Evolutionary conservation across 1,140 invertebrate species (phyloP).

Genomic region (Portunus trituberculatus): DNA sequence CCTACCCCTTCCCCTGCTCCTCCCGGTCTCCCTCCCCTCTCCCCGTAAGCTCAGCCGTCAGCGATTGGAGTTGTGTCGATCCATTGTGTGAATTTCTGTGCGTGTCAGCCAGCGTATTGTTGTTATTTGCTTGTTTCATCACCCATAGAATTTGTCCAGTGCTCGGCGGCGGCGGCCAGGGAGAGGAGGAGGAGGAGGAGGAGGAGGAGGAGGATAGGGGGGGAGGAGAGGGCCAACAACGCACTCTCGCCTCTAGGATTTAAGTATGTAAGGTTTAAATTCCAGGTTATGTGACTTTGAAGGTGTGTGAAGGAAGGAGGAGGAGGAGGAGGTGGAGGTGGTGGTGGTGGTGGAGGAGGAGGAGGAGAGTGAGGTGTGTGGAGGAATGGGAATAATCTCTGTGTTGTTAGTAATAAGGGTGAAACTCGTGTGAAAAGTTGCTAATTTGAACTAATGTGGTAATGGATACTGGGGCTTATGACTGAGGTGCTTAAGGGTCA

Average conservation of each 20-base stretch:
- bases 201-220: background rate
- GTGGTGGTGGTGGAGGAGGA: no score
- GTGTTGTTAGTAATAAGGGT: background rate
- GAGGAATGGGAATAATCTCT: conserved; percentile 8
- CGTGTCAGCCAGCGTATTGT: background rate
- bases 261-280: background rate
- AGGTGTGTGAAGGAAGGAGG: background rate
- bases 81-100: background rate
- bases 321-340: no score
- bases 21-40: no score
- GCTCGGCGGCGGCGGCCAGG: background rate
- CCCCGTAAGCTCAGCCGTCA: no score
- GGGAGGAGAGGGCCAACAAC: background rate
- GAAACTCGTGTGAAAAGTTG: background rate
- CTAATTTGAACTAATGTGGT: background rate
- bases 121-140: conserved; percentile 14
- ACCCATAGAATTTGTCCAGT: conserved; percentile 4
- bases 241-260: background rate
- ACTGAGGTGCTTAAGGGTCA: background rate
- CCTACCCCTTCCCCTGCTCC: no score
- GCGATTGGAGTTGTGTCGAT: background rate
- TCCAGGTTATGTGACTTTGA: background rate
- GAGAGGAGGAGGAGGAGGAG: background rate
- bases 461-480: background rate
- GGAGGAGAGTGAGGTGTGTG: no score